Evolutionary conservation across 2,888 invertebrate species (phyloP).

Genomic region (Phaedon cochleariae): DNA sequence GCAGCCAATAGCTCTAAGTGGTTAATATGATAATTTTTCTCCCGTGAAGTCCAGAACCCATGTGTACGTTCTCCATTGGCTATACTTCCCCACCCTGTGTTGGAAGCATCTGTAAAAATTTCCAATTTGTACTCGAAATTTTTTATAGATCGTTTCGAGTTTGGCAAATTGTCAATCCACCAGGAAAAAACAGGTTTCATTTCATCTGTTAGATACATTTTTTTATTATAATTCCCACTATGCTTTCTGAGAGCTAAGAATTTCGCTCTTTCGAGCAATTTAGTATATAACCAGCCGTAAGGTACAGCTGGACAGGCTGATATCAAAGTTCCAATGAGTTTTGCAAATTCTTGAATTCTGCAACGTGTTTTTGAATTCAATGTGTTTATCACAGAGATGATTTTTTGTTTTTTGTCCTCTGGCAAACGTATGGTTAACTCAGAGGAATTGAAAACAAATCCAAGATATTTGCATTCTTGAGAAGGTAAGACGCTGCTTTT

Average conservation of each 20-base stretch:
- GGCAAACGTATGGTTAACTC: background rate
- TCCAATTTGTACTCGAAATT: background rate
- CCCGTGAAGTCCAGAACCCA: background rate
- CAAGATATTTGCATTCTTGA: too few relatives aligned
- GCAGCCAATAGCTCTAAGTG: background rate
- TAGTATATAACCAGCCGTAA: slow-evolving; percentile 4
- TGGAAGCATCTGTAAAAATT: slow-evolving; percentile 17
- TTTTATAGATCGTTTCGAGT: background rate
- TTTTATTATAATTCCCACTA: background rate
- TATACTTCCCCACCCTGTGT: slow-evolving; percentile 2
- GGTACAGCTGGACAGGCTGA: slow-evolving; percentile 4
- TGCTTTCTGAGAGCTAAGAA: background rate
- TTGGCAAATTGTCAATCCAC: slow-evolving; percentile 6
- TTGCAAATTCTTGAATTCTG: background rate
- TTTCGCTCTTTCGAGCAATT: slow-evolving; percentile 9
- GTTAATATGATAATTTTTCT: background rate
- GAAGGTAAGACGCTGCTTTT: too few relatives aligned
- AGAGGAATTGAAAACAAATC: slow-evolving; percentile 6
- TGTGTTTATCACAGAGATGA: too few relatives aligned
- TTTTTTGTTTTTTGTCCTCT: slow-evolving; percentile 5
- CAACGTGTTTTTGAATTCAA: background rate
- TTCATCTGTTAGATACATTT: background rate
- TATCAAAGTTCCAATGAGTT: background rate
- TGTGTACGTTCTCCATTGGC: background rate
- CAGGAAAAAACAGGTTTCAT: slow-evolving; percentile 10